Conservation (phyloP, 2,113 vertebrate species). For the Dissostichus mawsoni region DNA sequence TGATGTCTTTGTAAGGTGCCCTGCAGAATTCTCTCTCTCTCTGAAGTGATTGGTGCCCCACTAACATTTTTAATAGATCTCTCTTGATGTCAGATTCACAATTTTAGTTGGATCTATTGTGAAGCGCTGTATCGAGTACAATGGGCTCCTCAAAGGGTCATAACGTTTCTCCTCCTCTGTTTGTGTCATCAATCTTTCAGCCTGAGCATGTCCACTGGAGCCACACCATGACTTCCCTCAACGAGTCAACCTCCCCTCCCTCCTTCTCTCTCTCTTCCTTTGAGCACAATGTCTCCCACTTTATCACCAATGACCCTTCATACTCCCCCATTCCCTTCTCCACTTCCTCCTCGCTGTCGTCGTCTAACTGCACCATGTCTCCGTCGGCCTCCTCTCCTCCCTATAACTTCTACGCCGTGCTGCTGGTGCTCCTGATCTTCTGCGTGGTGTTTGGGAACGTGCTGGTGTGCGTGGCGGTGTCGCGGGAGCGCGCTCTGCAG, state of each 20-base stretch:
- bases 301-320: slow-evolving; percentile 51
- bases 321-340: slow-evolving; percentile 41
- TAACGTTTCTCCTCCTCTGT: slow-evolving; percentile 37
- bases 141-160: neutral
- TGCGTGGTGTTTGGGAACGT: slow-evolving; percentile 87
- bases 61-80: neutral
- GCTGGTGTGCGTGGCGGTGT: slow-evolving; percentile 85
- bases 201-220: slow-evolving; percentile 54
- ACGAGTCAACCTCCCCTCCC: slow-evolving; percentile 56
- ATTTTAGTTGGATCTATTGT: neutral
- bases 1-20: neutral
- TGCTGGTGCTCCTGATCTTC: slow-evolving; percentile 85
- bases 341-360: slow-evolving; percentile 40
- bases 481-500: slow-evolving; percentile 82
- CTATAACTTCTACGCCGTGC: slow-evolving; percentile 85
- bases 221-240: slow-evolving; percentile 72
- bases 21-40: neutral
- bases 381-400: slow-evolving; percentile 63
- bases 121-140: slow-evolving; percentile 1
- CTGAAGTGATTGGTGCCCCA: neutral
- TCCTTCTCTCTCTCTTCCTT: slow-evolving; percentile 36
- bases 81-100: slow-evolving; percentile 8
- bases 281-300: slow-evolving; percentile 53
- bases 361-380: slow-evolving; percentile 73
- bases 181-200: slow-evolving; percentile 54